Base-by-base conservation (phyloP, 2,888 invertebrate genomes). In the Pherbina coryleti region DNA sequence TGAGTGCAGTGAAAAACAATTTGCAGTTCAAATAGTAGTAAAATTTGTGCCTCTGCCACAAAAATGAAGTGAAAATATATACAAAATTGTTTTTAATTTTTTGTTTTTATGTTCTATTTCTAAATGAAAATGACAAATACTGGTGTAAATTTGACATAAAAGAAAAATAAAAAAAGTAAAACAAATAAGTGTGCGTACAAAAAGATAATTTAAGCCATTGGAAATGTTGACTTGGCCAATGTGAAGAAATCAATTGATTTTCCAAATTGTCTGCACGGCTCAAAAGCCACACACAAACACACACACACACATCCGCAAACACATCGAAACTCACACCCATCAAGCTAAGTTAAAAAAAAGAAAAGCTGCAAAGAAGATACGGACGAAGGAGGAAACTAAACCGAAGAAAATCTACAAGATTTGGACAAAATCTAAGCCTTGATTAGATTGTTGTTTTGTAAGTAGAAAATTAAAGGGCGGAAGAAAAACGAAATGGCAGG, bases 191-290 rank as follows among this genome's bases (percentile, higher is more conserved):
- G 57, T 14, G 22, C 22, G 37, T 67, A 37, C 11, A 37, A 5
- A 64, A 19, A 67, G 44, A 19, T 67, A 49, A 19, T 67, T 67
- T n/a, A 67, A 19, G 44, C 67, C 67, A 60, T 22, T 14, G 25
- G 25, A 60, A 19, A 60, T 28, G 57, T 67, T 60, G 60, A 67
- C 22, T 22, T 37, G 67, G 22, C 44, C 37, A 44, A 44, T 37
- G 37, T 3, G 44, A 57, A 37, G 71, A 72, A 55, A 0, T 71
- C 19, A 55, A 71, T 72, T 72, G 71, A 72, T 72, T 72, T 72
- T 72, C 31, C 71, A 55, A 55, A 57, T 72, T 51, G 8, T 51
- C 31, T 57, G 71, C 71, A 72, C 57, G 14, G 57, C 55, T 57
- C 34, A 55, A 55, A 37, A 31, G 28, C 22, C n/a, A 28, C 44